Percentiles rank a stretch among this genome's conserved stretches.
Evolutionary conservation across 2,797 vertebrate species (phyloP).

Genomic region (Trematocara caparti): DNA sequence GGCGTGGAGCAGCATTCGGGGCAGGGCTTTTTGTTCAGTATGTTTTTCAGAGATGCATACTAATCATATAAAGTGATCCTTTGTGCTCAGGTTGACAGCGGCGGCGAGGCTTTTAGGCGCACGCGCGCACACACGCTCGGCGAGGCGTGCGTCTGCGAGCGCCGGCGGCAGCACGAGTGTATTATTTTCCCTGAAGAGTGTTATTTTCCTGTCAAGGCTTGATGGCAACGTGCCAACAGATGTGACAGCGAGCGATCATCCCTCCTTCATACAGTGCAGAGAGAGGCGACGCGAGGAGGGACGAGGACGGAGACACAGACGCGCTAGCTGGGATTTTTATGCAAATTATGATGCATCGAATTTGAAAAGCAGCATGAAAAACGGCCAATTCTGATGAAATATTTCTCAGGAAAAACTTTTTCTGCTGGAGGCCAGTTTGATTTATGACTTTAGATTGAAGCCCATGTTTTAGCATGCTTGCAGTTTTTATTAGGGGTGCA

Average conservation of each 20-base stretch:
- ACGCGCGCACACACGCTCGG: slow-evolving; percentile 5
- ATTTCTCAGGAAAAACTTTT: not conserved
- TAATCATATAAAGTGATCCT: slow-evolving; percentile 79
- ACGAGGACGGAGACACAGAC: slow-evolving; percentile 19
- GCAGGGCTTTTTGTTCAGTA: slow-evolving; percentile 70
- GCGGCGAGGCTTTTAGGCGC: slow-evolving; percentile 66
- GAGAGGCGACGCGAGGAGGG: slow-evolving; percentile 16
- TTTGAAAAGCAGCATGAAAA: slow-evolving; percentile 31
- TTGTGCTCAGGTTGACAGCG: slow-evolving; percentile 74
- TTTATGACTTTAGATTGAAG: not conserved
- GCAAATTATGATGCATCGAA: slow-evolving; percentile 37
- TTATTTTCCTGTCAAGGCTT: slow-evolving; percentile 79
- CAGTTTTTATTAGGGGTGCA: not conserved
- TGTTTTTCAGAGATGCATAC: slow-evolving; percentile 77
- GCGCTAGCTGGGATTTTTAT: slow-evolving; percentile 39
- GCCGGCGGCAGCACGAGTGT: slow-evolving; percentile 65
- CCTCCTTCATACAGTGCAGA: slow-evolving; percentile 57
- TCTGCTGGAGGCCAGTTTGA: not conserved
- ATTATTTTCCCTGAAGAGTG: slow-evolving; percentile 78
- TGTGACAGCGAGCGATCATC: slow-evolving; percentile 76
- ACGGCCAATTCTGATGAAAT: slow-evolving; percentile 7
- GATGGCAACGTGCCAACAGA: slow-evolving; percentile 76
- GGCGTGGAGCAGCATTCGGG: slow-evolving; percentile 67
- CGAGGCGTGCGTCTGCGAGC: slow-evolving; percentile 63
- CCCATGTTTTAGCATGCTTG: not conserved